phyloP scores from a whole-genome alignment of 2,888 invertebrate species.

The Agriopis marginaria region DNA sequence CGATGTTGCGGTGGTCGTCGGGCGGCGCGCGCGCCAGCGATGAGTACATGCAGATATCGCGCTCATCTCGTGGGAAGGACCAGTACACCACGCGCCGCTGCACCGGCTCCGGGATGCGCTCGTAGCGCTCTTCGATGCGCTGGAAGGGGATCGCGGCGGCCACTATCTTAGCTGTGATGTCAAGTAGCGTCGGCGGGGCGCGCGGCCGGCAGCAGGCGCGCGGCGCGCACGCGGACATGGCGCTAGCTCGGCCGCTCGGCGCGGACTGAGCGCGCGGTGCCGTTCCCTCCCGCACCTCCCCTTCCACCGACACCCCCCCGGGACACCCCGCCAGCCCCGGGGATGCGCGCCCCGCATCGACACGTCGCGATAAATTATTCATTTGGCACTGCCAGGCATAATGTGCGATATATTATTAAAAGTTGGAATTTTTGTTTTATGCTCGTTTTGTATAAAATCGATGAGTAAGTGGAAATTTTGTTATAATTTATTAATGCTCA shows the following conservation, averaged over 20 bases:
- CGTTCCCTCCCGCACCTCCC: constrained; percentile 53
- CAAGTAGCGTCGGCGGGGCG: constrained; percentile 91
- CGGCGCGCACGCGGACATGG: constrained; percentile 84
- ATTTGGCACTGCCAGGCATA: constrained; percentile 77
- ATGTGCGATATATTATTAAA: constrained; percentile 86
- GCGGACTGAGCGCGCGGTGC: constrained; percentile 75
- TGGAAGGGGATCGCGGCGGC: constrained; percentile 95
- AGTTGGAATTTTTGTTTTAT: constrained; percentile 82
- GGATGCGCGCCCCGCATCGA: constrained; percentile 81
- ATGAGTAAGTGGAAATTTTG: constrained; percentile 55
- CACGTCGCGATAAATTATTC: constrained; percentile 84
- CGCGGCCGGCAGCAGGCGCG: constrained; percentile 85
- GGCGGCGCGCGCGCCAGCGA: constrained; percentile 88
- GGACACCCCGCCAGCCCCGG: constrained; percentile 60
- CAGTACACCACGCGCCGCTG: constrained; percentile 95
- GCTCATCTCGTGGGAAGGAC: constrained; percentile 95
- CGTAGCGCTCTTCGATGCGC: constrained; percentile 94
- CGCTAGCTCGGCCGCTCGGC: constrained; percentile 85
- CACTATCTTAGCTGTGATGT: constrained; percentile 93
- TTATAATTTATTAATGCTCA: constrained; percentile 53
- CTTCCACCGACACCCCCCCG: constrained; percentile 48
- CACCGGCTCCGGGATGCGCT: constrained; percentile 95
- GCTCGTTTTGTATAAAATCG: constrained; percentile 68
- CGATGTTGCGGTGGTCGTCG: constrained; percentile 92
- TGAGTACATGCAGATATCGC: constrained; percentile 96